Base-by-base conservation (phyloP, 2,888 invertebrate genomes). In the Helleia helle region DNA sequence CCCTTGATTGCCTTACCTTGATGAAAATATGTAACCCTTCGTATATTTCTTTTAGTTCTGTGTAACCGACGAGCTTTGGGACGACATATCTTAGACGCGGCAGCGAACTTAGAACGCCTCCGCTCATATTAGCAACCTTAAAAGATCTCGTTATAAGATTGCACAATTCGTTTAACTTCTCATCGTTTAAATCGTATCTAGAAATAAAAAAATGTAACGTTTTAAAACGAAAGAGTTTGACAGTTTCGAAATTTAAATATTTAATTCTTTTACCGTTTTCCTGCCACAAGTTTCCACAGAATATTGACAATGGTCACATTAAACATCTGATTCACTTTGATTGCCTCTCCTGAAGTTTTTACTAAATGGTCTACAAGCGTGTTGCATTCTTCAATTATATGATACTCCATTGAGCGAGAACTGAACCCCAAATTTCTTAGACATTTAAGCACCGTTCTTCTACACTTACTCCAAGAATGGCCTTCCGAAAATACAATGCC, bases 401-500 rank as follows among this genome's bases (percentile, higher is more conserved):
- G 81, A n/a, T 74, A 66, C 46, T 88, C 88, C 89, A 91, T 90
- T 24, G 74, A 66, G 4, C 79, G 75, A 9, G 87, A 84, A 2
- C 91, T 90, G 36, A 88, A 86, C 0, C 92, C 91, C 41, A 91
- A 89, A 41, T 77, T 84, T 46, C 88, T 87, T 15, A 93, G 62
- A 53, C 90, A 88, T 54, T 87, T 88, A 36, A 91, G 61, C 0
- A 89, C 88, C 45, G 91, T 88, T 42, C 87, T 87, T 14, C 91
- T 87, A 36, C 89, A 90, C 43, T 87, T 87, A 6, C 72, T 75
- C 91, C 92, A 93, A 4, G 83, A 65, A 0, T 70, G 56, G 0
- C 92, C 92, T 43, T 93, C 92, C 4, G 88, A 86, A 58, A 93
- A 93, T 1, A 91, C 87, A 18, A 93, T 71, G 0, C 92, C 91